Conservation (phyloP, 2,113 vertebrate species). For the Motacilla alba region DNA sequence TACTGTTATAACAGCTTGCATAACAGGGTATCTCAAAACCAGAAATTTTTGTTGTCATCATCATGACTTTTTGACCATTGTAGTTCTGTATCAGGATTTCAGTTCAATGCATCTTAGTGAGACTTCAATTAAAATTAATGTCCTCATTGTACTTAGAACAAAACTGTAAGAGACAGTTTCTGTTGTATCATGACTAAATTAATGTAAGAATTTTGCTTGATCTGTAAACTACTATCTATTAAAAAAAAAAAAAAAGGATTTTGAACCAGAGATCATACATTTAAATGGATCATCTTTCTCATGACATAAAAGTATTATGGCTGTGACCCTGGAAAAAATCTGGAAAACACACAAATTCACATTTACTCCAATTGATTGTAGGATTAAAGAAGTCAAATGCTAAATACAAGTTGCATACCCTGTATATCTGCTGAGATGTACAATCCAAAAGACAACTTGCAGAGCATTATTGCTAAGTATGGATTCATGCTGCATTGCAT, state of each 20-base stretch:
- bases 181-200: background rate
- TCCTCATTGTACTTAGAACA: conserved; percentile 15
- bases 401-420: background rate
- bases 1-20: background rate
- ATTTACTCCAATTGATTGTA: background rate
- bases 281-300: background rate
- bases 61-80: background rate
- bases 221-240: background rate
- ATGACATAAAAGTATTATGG: background rate
- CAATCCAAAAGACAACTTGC: background rate
- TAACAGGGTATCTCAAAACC: conserved; percentile 1
- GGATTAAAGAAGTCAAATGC: background rate
- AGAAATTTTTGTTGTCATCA: background rate
- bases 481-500: background rate
- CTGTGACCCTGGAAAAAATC: background rate
- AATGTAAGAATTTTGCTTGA: background rate
- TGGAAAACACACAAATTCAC: background rate
- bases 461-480: background rate
- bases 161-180: background rate
- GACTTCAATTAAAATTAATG: conserved; percentile 35
- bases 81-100: background rate
- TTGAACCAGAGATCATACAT: background rate
- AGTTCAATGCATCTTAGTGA: background rate
- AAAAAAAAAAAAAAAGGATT: background rate
- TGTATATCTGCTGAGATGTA: background rate